Evolutionary conservation across 2,113 vertebrate genomes (phyloP), one percentile per base, ranked within the genome.

Genomic region (Percopsis transmontana): DNA sequence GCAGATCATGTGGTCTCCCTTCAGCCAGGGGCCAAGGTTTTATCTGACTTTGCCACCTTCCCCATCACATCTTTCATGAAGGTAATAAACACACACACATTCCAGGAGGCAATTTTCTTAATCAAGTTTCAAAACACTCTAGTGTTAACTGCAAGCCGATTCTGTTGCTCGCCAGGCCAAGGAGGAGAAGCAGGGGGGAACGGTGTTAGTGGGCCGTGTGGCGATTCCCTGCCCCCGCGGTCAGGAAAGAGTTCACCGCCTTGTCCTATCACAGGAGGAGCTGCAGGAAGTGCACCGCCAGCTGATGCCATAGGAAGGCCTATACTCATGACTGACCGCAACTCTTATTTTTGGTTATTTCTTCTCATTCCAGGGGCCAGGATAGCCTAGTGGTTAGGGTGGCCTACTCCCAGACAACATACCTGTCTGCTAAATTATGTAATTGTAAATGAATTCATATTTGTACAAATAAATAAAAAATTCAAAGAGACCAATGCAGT

Each of bases 1-100:
- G 87, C 94, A 5, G 92, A 95, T 62, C 94, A 96, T 40, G 91
- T 94, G 0, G 92, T 97, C 0, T 91, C 87, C 7, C 88, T 94
- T 83, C 91, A 92, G 38, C 89, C 91, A 0, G 96, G 96, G 1
- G 95, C 95, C 19, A 92, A 82, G 0, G 92, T 93, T 18, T 74
- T 88, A 42, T 94, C 94, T 0, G 92, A 93, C 88, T 97, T 98
- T 0, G 95, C 95, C 66, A 91, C 91, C 0, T 98, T 97, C 89
- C 96, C 96, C 0, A 91, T 93, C 0, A 79, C 93, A 0, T 90
- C 93, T 48, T 98, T 95, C 76, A 88, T 95, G 5, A 97, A 96
- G 95, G 95, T 97, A 80, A 58, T 24, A 14, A 11, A 27, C 42
- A 8, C 15, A 20, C 13, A 41, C 51, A 8, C 21, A 8, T 13